Base-by-base conservation (phyloP, 64 coral and sea anemone genomes). In the Cladopsammia gracilis region DNA sequence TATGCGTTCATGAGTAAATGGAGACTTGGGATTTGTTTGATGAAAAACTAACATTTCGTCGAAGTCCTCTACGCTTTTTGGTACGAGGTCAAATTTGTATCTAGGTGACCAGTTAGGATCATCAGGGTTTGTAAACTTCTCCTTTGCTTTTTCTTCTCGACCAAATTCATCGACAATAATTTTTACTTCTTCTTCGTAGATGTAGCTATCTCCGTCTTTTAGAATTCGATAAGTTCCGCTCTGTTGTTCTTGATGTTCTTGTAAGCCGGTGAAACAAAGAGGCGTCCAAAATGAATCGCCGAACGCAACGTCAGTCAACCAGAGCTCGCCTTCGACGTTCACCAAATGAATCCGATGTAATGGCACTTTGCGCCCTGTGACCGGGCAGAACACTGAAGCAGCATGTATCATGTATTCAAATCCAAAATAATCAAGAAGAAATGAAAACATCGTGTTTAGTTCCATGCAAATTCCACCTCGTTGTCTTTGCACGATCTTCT, bases 391-490 rank as follows among this genome's bases (percentile, higher is more conserved):
- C 10, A 87, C 91, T n/a, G 11, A 19, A n/a, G 71, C 74, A 54
- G n/a, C n/a, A 57, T 68, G 49, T 5, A 1, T 78, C 4, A 47
- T 79, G 83, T 56, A 56, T 12, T 20, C 42, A 46, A 87, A 93
- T 57, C 82, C 82, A 78, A 87, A 44, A 68, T 77, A 76, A 70
- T 93, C 61, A 4, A 93, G 75, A 56, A 93, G 83, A 19, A 79
- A 70, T 1, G 73, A 88, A 79, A 72, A 93, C 19, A 88, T 46
- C 48, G 62, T 48, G 25, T 93, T 93, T 1, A 93, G 92, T 26
- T 93, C 92, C 60, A 22, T 88, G 62, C 92, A 93, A 61, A 88
- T 72, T 49, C 92, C 91, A 5, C 91, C 92, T 11, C 92, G 83
- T 58, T 87, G 92, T 60, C 85, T 67, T 49, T 34, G 73, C 6